Evolutionary conservation across 64 coral and sea anemone genomes (phyloP), one percentile per base, ranked within the genome.

Genomic region (Montipora cactus): DNA sequence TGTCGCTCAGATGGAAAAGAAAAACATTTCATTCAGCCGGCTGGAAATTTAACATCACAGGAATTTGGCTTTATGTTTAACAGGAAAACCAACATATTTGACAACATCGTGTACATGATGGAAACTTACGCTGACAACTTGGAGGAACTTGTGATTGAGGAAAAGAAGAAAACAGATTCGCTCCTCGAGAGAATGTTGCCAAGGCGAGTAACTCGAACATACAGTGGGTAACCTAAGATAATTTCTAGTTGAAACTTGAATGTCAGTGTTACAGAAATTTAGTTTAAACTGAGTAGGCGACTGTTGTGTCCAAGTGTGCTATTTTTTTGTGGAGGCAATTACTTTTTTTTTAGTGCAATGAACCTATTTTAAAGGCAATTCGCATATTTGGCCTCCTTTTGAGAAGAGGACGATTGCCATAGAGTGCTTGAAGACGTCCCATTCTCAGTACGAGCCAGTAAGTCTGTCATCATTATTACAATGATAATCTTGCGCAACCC

Each of bases 41-140:
- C 37, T 37, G 37, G 37, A 37, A 37, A 37, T 37, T 37, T 37
- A 37, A 37, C 37, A 37, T 37, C 37, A 8, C 7, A 14, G 0
- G 14, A 64, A 64, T 47, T 18, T 94, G 64, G 5, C 23, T 50
- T 82, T 25, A 37, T 20, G 44, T 12, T 92, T 59, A 21, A 46
- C 25, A 95, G 94, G 94, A 91, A 92, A 37, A 95, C 94, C 3
- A 95, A 95, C 62, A 95, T 95, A 52, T 91, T 95, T 47, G 94
- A 95, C 20, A 95, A 95, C 76, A 95, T 95, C 44, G 90, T 95
- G 5, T 95, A 95, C 55, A 95, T 95, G 94, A 95, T 95, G 94
- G 94, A 95, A 59, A 95, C 92, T 37, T 95, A 95, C 66, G 90
- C 94, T 8, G 94, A 95, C 46, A 95, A 95, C 64, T 61, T 95